Base-by-base conservation (phyloP, 2,888 invertebrate species). In the Alentia gelatinosa region DNA sequence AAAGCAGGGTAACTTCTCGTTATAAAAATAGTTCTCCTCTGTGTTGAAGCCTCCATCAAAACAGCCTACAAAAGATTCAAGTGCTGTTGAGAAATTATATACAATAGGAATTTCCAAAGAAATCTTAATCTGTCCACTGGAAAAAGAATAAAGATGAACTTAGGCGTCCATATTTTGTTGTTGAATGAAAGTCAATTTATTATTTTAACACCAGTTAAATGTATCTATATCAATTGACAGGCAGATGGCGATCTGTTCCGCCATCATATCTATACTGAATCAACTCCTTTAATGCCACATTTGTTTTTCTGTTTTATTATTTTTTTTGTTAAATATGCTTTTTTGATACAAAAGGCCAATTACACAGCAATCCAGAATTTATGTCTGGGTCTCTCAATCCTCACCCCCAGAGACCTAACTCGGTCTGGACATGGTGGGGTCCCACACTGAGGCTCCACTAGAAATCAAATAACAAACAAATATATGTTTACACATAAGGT, bases 41-140 rank as follows among this genome's bases (percentile, higher is more conserved):
- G 35, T 83, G 39, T 19, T 68, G 12, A 83, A 40, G 83, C 83
- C 39, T 39, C 83, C 83, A 75, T 33, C 19, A 83, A 40, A 83
- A 83, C 39, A 40, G n/a, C 83, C 83, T 83, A 83, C 83, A 83
- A 83, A 83, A 83, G 39, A 83, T 83, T 83, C 83, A 83, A 83
- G 83, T 83, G 83, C 40, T 30, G 83, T 37, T 83, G 39, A 83
- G 7, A 83, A 83, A 37, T 83, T 23, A 83, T 83, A 83, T 83
- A 83, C 83, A 83, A 83, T 30, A 35, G 26, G 39, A 83, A 56
- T n/a, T 56, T 56, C 56, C 3, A 56, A 56, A 56, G 56, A 56
- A 56, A n/a, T 56, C 23, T 9, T 56, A 56, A 56, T 19, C n/a
- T n/a, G n/a, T 56, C 5, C 56, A 56, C 56, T n/a, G n/a, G n/a